phyloP scores from a whole-genome alignment of 2,888 invertebrate genomes.

The Pecten maximus region DNA sequence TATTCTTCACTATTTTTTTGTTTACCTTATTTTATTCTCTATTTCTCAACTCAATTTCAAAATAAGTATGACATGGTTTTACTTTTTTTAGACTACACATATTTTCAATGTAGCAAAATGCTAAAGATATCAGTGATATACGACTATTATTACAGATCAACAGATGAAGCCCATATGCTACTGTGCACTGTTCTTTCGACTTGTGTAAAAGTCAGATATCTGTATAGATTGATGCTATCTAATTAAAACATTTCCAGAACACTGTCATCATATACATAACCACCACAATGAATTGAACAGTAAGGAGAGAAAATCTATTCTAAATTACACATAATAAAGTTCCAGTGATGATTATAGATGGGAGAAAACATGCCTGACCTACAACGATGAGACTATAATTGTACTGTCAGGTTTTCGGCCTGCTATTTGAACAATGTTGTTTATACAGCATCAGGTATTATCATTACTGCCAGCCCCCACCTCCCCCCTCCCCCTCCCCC shows the following conservation, averaged over 20 bases:
- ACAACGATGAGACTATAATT: not conserved
- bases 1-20: no score
- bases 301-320: not conserved
- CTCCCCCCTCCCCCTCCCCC: not conserved
- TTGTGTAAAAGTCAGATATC: not conserved
- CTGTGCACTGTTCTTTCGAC: not conserved
- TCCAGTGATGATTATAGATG: not conserved
- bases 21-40: no score
- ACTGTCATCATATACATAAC: not conserved
- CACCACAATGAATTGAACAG: not conserved
- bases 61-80: no score
- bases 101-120: no score
- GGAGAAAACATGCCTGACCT: not conserved
- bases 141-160: not conserved
- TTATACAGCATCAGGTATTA: not conserved
- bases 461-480: no score
- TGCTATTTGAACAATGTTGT: slow-evolving; percentile 25
- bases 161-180: not conserved
- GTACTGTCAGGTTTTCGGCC: not conserved
- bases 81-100: no score
- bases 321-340: not conserved
- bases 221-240: not conserved
- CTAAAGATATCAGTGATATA: not conserved
- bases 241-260: not conserved
- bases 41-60: no score